A percentile compares a stretch with the other conserved stretches of the same genome.
Conservation (phyloP, 2,113 vertebrate genomes). For the Coturnix japonica region DNA sequence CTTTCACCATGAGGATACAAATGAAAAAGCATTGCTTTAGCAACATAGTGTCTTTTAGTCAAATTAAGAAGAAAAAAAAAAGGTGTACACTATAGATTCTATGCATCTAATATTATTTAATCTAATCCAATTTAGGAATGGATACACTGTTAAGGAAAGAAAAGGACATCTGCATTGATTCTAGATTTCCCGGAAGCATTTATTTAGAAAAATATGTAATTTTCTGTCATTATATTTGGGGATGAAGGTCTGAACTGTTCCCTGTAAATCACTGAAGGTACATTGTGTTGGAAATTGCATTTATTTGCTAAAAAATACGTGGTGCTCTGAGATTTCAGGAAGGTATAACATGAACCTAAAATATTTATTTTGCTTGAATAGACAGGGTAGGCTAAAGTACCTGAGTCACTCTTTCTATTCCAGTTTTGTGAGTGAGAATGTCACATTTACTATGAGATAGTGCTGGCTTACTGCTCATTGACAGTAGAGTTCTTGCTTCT, state of each 20-base stretch:
- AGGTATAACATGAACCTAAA: not conserved
- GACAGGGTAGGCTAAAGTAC: not conserved
- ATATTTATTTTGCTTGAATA: not conserved
- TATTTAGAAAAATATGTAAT: slow-evolving; percentile 6
- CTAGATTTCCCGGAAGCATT: slow-evolving; percentile 4
- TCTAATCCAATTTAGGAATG: not conserved
- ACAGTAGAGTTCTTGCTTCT: not conserved
- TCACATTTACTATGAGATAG: not conserved
- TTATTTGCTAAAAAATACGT: slow-evolving; percentile 46
- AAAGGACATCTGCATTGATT: slow-evolving; percentile 46
- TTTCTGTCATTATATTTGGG: not conserved
- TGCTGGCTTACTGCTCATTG: not conserved
- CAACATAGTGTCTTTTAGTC: not conserved
- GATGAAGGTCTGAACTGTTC: slow-evolving; percentile 13
- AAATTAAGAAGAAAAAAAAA: slow-evolving; percentile 22
- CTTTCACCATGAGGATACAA: not conserved
- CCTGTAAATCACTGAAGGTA: slow-evolving; percentile 1
- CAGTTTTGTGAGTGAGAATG: not conserved
- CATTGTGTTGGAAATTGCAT: not conserved
- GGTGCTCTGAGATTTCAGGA: not conserved
- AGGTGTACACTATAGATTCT: not conserved
- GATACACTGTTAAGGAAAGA: not conserved
- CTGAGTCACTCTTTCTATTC: not conserved
- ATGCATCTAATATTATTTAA: slow-evolving; percentile 27
- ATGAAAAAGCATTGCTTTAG: not conserved